Evolutionary conservation across 2,888 invertebrate species (phyloP).

Genomic region (Hirtodrosophila confusa): DNA sequence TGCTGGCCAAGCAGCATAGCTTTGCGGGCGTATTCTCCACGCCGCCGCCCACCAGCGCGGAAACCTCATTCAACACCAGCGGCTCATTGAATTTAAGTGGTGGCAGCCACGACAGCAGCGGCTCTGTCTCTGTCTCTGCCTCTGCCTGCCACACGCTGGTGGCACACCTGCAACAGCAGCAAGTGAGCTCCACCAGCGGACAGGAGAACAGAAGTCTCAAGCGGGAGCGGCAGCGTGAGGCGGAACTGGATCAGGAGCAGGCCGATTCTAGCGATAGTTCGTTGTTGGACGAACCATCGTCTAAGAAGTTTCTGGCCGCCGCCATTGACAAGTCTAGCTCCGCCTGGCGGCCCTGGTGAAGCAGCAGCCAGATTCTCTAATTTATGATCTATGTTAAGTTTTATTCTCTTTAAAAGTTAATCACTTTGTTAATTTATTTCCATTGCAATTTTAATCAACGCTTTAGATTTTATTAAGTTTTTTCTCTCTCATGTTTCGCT

Average conservation of each 20-base stretch:
- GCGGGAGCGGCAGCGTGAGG: conserved; percentile 51
- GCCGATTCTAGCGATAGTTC: conserved; percentile 79
- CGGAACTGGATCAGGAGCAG: conserved; percentile 35
- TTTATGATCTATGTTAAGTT: conserved; percentile 59
- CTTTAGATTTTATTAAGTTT: conserved; percentile 62
- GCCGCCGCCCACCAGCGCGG: conserved; percentile 87
- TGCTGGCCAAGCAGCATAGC: conserved; percentile 64
- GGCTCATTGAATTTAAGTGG: conserved; percentile 68
- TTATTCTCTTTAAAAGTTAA: conserved; percentile 14
- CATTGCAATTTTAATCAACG: conserved; percentile 38
- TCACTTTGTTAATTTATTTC: conserved; percentile 54
- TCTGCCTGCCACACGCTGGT: conserved; percentile 33
- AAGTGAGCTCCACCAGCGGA: conserved; percentile 80
- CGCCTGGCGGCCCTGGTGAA: conserved; percentile 87
- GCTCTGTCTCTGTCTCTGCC: conserved; percentile 76
- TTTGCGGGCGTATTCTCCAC: conserved; percentile 84
- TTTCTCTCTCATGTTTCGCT: conserved; percentile 34
- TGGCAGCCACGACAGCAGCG: conserved; percentile 84
- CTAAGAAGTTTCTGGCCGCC: conserved; percentile 70
- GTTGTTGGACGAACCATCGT: conserved; percentile 67
- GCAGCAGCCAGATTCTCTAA: too few species aligned
- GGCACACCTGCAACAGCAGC: conserved; percentile 81
- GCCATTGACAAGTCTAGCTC: conserved; percentile 82
- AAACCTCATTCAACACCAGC: conserved; percentile 84
- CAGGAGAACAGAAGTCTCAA: conserved; percentile 33